Conservation (phyloP, 2,888 invertebrate species). For the Drosophila melanocephala region DNA sequence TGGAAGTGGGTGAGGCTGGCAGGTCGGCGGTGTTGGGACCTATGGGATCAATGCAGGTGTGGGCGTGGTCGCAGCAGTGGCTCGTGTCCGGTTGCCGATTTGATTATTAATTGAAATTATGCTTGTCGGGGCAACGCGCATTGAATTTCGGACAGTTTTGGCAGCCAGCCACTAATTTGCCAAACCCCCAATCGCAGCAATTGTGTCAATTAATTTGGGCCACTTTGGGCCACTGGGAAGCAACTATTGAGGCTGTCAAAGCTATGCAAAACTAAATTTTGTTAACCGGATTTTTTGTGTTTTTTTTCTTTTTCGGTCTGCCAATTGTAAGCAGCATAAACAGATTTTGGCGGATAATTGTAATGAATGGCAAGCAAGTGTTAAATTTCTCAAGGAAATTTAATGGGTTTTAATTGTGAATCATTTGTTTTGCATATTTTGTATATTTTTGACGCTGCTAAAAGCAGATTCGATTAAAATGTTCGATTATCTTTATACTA, state of each 20-base stretch:
- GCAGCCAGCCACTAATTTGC: slow-evolving; percentile 43
- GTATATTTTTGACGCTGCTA: background rate
- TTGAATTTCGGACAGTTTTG: slow-evolving; percentile 75
- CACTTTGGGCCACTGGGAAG: slow-evolving; percentile 17
- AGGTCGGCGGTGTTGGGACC: background rate
- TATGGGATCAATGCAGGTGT: slow-evolving; percentile 38
- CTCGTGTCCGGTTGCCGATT: slow-evolving; percentile 64
- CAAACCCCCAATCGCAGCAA: slow-evolving; percentile 31
- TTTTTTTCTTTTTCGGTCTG: background rate
- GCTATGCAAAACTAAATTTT: slow-evolving; percentile 17
- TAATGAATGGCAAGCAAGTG: slow-evolving; percentile 2
- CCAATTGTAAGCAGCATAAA: background rate
- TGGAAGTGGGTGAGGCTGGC: background rate
- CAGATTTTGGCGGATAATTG: background rate
- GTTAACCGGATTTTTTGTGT: background rate
- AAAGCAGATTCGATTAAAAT: background rate
- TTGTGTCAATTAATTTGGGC: slow-evolving; percentile 48
- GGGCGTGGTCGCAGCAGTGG: slow-evolving; percentile 6
- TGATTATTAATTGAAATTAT: slow-evolving; percentile 79
- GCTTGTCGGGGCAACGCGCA: slow-evolving; percentile 64
- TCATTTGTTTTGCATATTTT: background rate
- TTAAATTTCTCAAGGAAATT: background rate
- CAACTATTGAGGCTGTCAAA: slow-evolving; percentile 20
- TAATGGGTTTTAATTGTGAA: background rate
- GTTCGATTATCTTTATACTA: background rate